Base-by-base conservation (phyloP, 2,113 vertebrate species). In the Andinoacara biseriatus region DNA sequence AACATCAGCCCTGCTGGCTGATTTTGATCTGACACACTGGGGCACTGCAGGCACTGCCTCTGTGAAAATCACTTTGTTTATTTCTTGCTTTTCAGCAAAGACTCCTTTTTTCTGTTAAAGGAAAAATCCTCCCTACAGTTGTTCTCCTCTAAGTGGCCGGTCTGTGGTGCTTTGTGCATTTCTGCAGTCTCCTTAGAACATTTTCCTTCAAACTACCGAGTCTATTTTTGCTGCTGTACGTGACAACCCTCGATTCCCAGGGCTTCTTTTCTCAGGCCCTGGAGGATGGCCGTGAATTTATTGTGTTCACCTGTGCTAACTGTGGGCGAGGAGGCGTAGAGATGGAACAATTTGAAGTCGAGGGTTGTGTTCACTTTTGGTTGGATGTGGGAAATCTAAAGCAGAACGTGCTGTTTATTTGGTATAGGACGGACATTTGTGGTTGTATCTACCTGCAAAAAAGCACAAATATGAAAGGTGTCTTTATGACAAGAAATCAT, bases 41-140 rank as follows among this genome's bases (percentile, higher is more conserved):
- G 86, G 86, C 77, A 22, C 76, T 75, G 87, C 82, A 49, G 87
- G 83, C 88, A 74, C 59, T 85, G 87, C 89, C 92, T 94, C 93
- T 91, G 92, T 91, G 89, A 87, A 91, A 91, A 88, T 17, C 75
- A 33, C 43, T 81, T 62, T 60, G 57, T 81, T 82, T 40, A 10
- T 81, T 82, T 77, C 15, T 56, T 52, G 54, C 76, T 81, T 82
- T 35, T 62, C 57, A 78, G 54, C 63, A 82, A 43, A 78, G 22
- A 65, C 58, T 60, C 15, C 22, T n/a, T 17, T 38, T 31, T 31
- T 57, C 76, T n/a, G 49, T 77, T 59, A 52, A 80, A 46, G 22
- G 20, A 57, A 60, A 60, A 77, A 56, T 11, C 52, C 65, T 31
- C 26, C 33, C 40, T 1, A 17, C 59, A 18, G 60, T 54, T 33